Evolutionary conservation across 2,888 invertebrate species (phyloP), one percentile per base, ranked within the genome.

Genomic region (Podotricha telesiphe): DNA sequence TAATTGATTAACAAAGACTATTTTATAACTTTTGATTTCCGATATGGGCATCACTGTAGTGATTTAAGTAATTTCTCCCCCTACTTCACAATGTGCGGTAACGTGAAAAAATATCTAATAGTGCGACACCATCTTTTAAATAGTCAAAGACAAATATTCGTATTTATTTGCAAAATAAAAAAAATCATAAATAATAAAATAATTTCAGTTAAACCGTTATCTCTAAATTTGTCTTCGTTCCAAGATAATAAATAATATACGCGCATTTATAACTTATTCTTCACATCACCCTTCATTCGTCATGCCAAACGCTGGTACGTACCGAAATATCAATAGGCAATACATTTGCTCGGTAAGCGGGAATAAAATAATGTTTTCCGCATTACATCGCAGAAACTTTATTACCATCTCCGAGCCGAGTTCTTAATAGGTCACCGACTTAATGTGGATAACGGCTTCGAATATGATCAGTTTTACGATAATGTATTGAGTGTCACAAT

Each of bases 241-340:
- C 55, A 37, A 17, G 17, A 7, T 11, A 55, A 34, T 50, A 48
- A 48, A 45, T 59, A 47, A 13, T 50, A 19, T 48, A 17, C 34
- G 37, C 40, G 34, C 19, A 40, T 28, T 58, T 48, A 61, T 64
- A 67, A 69, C 37, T 62, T 69, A 73, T 67, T 58, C 47, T 67
- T 61, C 65, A 28, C 51, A 64, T 47, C 65, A 62, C 13, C 65
- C 62, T 59, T 37, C 63, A 72, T 74, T 71, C 68, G 56, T 68
- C 73, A 72, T 69, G 62, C 65, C 61, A 67, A 56, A 37, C 63
- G 42, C 62, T 61, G 28, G 65, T 67, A 68, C 70, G 67, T 65
- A 65, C 20, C 56, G 66, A 73, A 76, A 74, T 74, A 76, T 77
- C 75, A 74, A 75, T 75, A 74, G 70, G 64, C 74, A 68, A 75